Evolutionary conservation across 2,888 invertebrate species (phyloP), one percentile per base, ranked within the genome.

Genomic region (Hymenopus coronatus): DNA sequence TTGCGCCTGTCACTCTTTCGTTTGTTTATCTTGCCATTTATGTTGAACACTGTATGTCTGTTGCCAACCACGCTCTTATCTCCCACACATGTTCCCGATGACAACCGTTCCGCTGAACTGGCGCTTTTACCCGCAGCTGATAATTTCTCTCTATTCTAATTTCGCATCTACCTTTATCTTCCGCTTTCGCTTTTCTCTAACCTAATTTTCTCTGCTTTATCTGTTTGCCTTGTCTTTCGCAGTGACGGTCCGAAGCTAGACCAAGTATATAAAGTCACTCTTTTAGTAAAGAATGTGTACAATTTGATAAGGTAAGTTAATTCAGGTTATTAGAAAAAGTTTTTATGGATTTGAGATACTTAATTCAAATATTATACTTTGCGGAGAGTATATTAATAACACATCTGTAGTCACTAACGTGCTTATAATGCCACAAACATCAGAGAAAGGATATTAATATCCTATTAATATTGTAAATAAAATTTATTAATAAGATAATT

Each of bases 81-180:
- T 85, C 27, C 28, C n/a, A 83, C 28, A 28, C 46, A 46, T 27
- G 27, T 40, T 27, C n/a, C 85, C 85, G 85, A 85, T 85, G 46
- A 27, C 85, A 85, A 70, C 27, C 27, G 20, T 33, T 40, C 40
- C n/a, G 84, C 84, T 84, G 84, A 84, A 84, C n/a, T 84, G 84
- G 46, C 84, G 40, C 40, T 84, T 40, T 84, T 84, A n/a, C 40
- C 40, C 40, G n/a, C 84, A 25, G 84, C 20, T 84, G 84, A 40
- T 84, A 84, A 84, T 84, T 85, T n/a, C 85, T 85, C 85, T 28
- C 85, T 15, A 46, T 85, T 85, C 85, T 85, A 85, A 85, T 85
- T 85, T 46, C 25, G 40, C 33, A 84, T 27, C 28, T 83, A 9
- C 27, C 83, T 3, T 15, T 40, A 40, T n/a, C 8, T 84, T 40